Conservation (phyloP, 2,797 vertebrate species). For the Pangasius larnaudii region DNA sequence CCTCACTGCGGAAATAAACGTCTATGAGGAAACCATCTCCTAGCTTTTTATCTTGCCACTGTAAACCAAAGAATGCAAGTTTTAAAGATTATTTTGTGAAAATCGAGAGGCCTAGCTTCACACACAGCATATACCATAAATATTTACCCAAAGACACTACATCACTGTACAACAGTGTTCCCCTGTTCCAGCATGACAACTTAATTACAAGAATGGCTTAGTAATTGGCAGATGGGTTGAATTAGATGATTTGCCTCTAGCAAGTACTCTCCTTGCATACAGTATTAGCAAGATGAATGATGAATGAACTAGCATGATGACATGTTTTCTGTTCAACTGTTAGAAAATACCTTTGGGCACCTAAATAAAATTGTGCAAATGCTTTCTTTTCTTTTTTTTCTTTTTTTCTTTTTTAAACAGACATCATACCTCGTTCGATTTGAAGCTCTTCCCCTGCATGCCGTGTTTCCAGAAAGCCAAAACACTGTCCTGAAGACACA, state of each 20-base stretch:
- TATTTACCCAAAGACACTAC: background rate
- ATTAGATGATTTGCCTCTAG: background rate
- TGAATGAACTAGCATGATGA: background rate
- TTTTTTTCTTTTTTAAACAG: too few relatives aligned
- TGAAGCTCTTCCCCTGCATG: conserved; percentile 99
- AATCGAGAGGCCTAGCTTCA: background rate
- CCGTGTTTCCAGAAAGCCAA: conserved; percentile 99
- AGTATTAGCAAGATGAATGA: background rate
- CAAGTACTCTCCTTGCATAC: background rate
- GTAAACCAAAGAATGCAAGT: background rate
- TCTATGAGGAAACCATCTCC: background rate
- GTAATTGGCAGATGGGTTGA: background rate
- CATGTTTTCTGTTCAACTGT: background rate
- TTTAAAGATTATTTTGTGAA: background rate
- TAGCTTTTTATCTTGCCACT: background rate
- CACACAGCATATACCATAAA: background rate
- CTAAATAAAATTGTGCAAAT: background rate
- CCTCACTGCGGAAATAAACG: background rate
- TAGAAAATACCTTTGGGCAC: too few relatives aligned
- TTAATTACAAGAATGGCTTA: background rate
- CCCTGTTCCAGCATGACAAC: background rate
- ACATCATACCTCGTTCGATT: conserved; percentile 89
- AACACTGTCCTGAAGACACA: conserved; percentile 98
- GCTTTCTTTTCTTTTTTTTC: background rate
- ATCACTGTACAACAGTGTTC: background rate